These are phyloP conservation scores for Cuculus canorus DNA, from an alignment of 2,797 vertebrate genomes.

Conservation along the genomic window DNA sequence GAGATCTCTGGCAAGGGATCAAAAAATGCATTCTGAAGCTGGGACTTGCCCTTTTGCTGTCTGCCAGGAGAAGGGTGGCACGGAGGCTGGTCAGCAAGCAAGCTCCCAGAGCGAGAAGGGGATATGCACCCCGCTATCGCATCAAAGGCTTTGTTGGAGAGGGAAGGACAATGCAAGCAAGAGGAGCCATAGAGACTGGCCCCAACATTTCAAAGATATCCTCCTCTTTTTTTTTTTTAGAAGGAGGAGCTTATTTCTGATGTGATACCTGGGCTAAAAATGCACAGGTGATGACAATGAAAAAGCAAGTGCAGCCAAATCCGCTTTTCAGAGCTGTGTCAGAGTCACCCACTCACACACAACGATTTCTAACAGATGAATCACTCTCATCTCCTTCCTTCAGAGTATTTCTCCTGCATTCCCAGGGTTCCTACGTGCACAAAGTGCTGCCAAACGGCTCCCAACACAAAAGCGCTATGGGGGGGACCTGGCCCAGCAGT, in stretches of 20 bases:
- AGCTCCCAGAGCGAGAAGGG: background rate
- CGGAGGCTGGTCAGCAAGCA: background rate
- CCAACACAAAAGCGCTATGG: too few species aligned
- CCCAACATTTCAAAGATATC: background rate
- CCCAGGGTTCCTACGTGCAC: background rate
- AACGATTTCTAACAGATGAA: background rate
- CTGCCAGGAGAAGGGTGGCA: background rate
- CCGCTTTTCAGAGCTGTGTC: background rate
- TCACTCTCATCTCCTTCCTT: background rate
- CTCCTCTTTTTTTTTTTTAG: background rate
- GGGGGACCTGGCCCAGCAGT: background rate
- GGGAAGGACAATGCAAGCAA: background rate
- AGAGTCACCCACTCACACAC: background rate
- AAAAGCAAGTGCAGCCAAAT: background rate
- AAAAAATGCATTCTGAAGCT: background rate
- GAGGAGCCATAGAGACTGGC: background rate
- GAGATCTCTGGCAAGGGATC: background rate
- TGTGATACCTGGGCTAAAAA: background rate
- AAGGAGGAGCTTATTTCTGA: background rate
- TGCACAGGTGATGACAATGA: background rate
- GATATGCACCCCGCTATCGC: accelerated
- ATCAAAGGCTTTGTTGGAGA: background rate
- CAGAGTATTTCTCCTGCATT: background rate
- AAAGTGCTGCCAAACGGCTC: background rate
- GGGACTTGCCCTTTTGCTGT: background rate